Evolutionary conservation across 2,797 vertebrate species (phyloP).

Genomic region (Chelon auratus): DNA sequence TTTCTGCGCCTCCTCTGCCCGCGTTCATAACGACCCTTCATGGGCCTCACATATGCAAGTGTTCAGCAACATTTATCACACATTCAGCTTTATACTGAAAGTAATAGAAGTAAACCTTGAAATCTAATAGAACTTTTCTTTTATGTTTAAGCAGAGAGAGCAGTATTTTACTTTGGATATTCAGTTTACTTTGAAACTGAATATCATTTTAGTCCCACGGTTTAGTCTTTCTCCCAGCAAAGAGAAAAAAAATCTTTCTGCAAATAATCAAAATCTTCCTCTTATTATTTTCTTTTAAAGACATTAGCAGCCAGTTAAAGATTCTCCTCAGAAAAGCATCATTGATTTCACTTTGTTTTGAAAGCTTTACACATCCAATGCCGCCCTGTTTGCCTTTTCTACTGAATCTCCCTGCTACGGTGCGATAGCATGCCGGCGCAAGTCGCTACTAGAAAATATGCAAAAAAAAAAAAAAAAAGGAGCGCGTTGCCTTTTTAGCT

Average conservation of each 20-base stretch:
- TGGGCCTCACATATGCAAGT: slow-evolving; percentile 5
- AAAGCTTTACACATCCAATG: slow-evolving; percentile 53
- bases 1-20: slow-evolving; percentile 13
- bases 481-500: slow-evolving; percentile 35
- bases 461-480: slow-evolving; percentile 18
- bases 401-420: slow-evolving; percentile 27
- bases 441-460: slow-evolving; percentile 41
- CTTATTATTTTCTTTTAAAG: slow-evolving; percentile 35
- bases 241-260: slow-evolving; percentile 18
- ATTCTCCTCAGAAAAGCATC: slow-evolving; percentile 40
- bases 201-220: slow-evolving; percentile 44
- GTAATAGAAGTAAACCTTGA: slow-evolving; percentile 25
- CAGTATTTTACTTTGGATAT: slow-evolving; percentile 19
- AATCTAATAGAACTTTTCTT: slow-evolving; percentile 19
- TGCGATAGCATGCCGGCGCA: slow-evolving; percentile 27
- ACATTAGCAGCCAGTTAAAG: slow-evolving; percentile 46
- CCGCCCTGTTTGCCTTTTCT: slow-evolving; percentile 40
- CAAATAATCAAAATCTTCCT: slow-evolving; percentile 29
- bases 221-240: slow-evolving; percentile 31
- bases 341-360: slow-evolving; percentile 48
- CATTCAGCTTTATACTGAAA: slow-evolving; percentile 39
- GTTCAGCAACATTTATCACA: slow-evolving; percentile 25
- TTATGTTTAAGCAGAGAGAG: slow-evolving; percentile 22
- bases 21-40: slow-evolving; percentile 14
- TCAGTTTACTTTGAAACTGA: slow-evolving; percentile 26